These are phyloP conservation scores for Emys orbicularis DNA, from an alignment of 2,797 vertebrate species.

Conservation along the genomic window DNA sequence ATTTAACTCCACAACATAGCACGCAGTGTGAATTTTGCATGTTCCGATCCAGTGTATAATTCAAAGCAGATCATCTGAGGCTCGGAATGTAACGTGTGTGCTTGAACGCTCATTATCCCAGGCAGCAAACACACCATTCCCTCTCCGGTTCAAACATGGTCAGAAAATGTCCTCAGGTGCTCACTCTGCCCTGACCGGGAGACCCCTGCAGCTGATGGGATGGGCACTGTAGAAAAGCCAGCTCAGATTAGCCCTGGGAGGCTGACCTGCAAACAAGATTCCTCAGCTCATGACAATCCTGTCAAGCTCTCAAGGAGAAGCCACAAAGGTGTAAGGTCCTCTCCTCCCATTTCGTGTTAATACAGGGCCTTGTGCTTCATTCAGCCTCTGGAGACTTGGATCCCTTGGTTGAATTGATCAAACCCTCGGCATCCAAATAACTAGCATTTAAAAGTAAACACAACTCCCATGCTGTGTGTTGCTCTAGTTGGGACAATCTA, in stretches of 20 bases:
- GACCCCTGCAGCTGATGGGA: background rate
- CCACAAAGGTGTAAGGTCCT: background rate
- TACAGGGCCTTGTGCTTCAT: background rate
- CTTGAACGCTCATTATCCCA: background rate
- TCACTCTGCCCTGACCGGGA: background rate
- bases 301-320: background rate
- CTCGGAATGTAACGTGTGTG: background rate
- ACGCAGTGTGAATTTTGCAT: fast-evolving
- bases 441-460: background rate
- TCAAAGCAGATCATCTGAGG: slow-evolving; percentile 45
- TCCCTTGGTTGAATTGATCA: background rate
- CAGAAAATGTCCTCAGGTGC: background rate
- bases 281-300: fast-evolving
- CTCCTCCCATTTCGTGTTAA: background rate
- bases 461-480: background rate
- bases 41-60: background rate
- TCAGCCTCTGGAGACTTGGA: background rate
- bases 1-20: background rate
- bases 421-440: background rate
- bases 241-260: fast-evolving
- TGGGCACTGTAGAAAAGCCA: fast-evolving
- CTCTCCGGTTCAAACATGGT: background rate
- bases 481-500: background rate
- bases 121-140: background rate
- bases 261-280: background rate